A percentile compares a stretch with the other conserved stretches of the same genome.
phyloP scores from a whole-genome alignment of 2,113 vertebrate genomes.

The Vicugna pacos region DNA sequence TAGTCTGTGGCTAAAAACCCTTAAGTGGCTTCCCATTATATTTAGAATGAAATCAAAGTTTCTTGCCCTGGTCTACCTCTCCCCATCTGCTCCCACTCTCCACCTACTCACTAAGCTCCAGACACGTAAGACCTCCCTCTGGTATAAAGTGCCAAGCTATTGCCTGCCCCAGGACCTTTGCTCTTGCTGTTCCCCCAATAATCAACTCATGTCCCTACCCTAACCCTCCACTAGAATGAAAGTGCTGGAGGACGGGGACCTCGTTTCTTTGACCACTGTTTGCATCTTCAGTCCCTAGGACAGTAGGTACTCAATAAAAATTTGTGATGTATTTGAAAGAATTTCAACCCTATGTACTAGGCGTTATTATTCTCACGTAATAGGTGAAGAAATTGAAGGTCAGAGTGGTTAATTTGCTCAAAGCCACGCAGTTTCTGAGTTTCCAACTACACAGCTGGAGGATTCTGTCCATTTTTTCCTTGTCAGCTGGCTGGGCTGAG shows the following conservation, averaged over 20 bases:
- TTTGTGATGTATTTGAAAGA: neutral
- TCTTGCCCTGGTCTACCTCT: neutral
- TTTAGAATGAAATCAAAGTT: slow-evolving; percentile 59
- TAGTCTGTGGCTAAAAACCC: slow-evolving; percentile 44
- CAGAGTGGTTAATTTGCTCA: neutral
- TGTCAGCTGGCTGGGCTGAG: neutral
- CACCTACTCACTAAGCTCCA: neutral
- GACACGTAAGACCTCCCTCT: neutral
- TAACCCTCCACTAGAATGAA: neutral
- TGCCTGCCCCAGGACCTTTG: slow-evolving; percentile 50
- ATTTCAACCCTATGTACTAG: neutral
- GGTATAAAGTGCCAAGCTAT: neutral
- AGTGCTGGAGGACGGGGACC: neutral
- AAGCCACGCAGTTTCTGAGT: neutral
- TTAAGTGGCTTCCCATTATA: slow-evolving; percentile 58
- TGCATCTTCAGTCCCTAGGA: neutral
- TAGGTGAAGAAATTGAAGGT: slow-evolving; percentile 19
- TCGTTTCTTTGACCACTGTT: neutral
- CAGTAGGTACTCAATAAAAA: neutral
- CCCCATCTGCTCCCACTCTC: neutral
- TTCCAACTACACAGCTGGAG: neutral
- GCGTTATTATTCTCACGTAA: neutral
- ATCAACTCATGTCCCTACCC: neutral
- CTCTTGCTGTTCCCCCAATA: neutral
- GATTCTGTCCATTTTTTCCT: neutral